Evolutionary conservation across 2,113 vertebrate species (phyloP).

Genomic region (Nesoenas mayeri): DNA sequence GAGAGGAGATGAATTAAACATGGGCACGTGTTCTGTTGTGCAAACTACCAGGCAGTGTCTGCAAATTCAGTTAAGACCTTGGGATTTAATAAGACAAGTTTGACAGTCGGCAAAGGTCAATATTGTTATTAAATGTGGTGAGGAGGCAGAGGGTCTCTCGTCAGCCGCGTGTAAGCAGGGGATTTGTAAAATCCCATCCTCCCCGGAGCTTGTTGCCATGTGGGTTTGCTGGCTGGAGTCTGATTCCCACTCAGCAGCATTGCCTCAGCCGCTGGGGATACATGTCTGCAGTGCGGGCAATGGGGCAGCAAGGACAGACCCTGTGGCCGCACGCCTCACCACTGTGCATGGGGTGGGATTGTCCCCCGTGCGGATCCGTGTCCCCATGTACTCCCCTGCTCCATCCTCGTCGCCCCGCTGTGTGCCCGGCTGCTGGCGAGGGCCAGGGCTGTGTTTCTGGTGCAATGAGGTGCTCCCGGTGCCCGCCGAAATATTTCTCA

Average conservation of each 20-base stretch:
- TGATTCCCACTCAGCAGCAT: not conserved
- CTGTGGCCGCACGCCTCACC: no score
- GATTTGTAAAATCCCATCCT: conserved; percentile 17
- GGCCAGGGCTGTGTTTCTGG: not conserved
- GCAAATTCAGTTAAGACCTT: conserved; percentile 62
- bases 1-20: conserved; percentile 66
- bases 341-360: not conserved
- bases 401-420: accelerated
- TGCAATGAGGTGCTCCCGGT: not conserved
- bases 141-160: conserved; percentile 36
- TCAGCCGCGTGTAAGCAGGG: not conserved
- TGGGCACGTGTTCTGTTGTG: conserved; percentile 49
- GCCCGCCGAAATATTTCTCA: accelerated
- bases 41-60: conserved; percentile 36
- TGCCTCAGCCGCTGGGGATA: not conserved
- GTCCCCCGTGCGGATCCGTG: not conserved
- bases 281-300: not conserved
- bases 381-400: not conserved
- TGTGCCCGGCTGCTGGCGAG: accelerated
- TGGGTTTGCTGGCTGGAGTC: not conserved
- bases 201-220: not conserved
- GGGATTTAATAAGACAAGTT: conserved; percentile 56
- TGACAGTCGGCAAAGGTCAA: conserved; percentile 69
- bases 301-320: accelerated
- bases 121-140: conserved; percentile 6